phyloP scores from a whole-genome alignment of 2,113 vertebrate genomes.

The Tinamus guttatus region DNA sequence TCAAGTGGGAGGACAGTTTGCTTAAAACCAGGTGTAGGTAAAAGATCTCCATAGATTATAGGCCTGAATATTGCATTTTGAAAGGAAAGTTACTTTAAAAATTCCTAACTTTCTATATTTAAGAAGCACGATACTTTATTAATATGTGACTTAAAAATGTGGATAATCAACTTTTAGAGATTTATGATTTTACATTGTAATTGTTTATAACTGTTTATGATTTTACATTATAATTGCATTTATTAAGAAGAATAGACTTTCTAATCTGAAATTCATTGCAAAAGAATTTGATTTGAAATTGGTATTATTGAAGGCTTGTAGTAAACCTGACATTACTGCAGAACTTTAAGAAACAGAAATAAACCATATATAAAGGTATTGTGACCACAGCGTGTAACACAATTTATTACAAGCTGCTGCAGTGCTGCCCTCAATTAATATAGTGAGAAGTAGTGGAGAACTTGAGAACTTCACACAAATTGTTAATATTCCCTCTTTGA shows the following conservation, averaged over 20 bases:
- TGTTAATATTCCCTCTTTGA: background rate
- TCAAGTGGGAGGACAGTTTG: conserved; percentile 22
- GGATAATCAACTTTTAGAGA: background rate
- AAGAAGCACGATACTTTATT: background rate
- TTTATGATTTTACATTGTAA: background rate
- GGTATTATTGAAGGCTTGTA: background rate
- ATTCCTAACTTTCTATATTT: background rate
- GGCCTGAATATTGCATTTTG: background rate
- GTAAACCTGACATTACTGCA: background rate
- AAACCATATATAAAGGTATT: background rate
- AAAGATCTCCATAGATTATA: background rate
- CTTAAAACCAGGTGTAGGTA: conserved; percentile 40
- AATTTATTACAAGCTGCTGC: background rate
- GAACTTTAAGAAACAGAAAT: background rate
- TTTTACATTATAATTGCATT: background rate
- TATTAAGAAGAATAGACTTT: background rate
- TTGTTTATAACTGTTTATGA: background rate
- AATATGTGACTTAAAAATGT: background rate
- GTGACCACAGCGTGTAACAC: background rate
- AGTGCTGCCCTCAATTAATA: background rate
- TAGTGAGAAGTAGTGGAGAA: background rate
- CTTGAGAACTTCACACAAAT: background rate
- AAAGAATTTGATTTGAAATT: background rate
- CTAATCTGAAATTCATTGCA: background rate
- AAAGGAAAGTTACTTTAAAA: background rate